phyloP scores from a whole-genome alignment of 2,888 invertebrate genomes.

The Pterobdella sp. region DNA sequence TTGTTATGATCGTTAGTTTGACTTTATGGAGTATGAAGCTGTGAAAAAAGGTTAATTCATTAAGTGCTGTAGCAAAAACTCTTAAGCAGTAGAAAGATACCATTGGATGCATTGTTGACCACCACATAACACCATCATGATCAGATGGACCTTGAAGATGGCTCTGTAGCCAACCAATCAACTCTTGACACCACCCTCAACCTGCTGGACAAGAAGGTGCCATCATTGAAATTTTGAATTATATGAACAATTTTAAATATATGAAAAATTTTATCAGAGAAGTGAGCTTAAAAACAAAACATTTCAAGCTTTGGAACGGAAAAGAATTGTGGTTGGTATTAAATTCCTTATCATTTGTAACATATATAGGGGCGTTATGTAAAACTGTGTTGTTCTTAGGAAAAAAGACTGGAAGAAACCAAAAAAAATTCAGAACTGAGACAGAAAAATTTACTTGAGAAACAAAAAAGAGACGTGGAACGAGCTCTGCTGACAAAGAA shows the following conservation, averaged over 20 bases:
- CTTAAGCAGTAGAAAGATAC: no score
- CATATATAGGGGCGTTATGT: background rate
- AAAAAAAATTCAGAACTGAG: conserved; percentile 7
- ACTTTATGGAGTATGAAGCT: no score
- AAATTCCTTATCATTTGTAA: background rate
- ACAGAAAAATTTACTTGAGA: conserved; percentile 13
- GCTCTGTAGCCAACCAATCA: conserved; percentile 12
- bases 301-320: conserved; percentile 19
- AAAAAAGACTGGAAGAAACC: conserved; percentile 19
- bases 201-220: no score
- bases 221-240: no score
- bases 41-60: no score
- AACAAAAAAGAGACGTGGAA: conserved; percentile 20
- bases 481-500: conserved; percentile 14
- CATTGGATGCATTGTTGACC: background rate
- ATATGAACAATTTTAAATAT: no score
- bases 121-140: background rate
- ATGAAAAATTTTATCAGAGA: conserved; percentile 6
- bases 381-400: background rate
- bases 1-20: no score
- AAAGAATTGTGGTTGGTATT: conserved; percentile 20
- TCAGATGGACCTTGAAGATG: background rate
- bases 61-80: no score
- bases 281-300: conserved; percentile 14
- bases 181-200: background rate